These are phyloP conservation scores for Lepas anatifera DNA, from an alignment of 2,888 invertebrate genomes.

Conservation along the genomic window DNA sequence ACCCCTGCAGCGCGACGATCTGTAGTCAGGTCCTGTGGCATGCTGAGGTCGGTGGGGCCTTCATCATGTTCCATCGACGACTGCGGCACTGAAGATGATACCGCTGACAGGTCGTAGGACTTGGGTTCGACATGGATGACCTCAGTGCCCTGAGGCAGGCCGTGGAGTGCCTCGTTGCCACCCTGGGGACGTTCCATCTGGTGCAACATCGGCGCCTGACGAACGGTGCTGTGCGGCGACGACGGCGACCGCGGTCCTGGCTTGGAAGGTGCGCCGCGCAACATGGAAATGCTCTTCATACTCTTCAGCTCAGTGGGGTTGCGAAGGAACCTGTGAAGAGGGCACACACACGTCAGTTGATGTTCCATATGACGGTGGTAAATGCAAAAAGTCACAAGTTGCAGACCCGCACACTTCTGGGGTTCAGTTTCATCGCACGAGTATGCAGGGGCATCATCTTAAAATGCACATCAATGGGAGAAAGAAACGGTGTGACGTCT, in stretches of 20 bases:
- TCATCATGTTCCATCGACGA: slow-evolving; percentile 41
- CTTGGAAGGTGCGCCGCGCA: slow-evolving; percentile 39
- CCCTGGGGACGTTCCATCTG: slow-evolving; percentile 41
- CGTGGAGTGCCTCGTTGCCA: slow-evolving; percentile 25
- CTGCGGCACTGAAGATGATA: slow-evolving; percentile 19
- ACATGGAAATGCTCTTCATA: slow-evolving; percentile 79
- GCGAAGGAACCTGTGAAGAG: slow-evolving; percentile 57
- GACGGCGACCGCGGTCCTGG: slow-evolving; percentile 11
- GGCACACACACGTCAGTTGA: no score
- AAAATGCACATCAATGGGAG: background rate
- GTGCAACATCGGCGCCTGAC: no score
- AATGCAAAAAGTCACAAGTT: no score
- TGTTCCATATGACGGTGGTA: no score
- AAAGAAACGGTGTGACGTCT: no score
- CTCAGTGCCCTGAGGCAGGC: slow-evolving; percentile 28
- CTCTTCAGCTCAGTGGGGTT: slow-evolving; percentile 88
- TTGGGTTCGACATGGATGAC: slow-evolving; percentile 31
- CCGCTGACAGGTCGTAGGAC: slow-evolving; percentile 38
- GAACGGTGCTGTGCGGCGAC: slow-evolving; percentile 12
- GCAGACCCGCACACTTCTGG: no score
- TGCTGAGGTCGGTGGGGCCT: slow-evolving; percentile 57
- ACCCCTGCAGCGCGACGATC: slow-evolving; percentile 18
- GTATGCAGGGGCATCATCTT: no score
- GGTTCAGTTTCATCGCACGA: no score
- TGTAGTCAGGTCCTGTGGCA: slow-evolving; percentile 30